Base-by-base conservation (phyloP, 2,888 invertebrate species). In the Scaptomyza cyrtandrae region DNA sequence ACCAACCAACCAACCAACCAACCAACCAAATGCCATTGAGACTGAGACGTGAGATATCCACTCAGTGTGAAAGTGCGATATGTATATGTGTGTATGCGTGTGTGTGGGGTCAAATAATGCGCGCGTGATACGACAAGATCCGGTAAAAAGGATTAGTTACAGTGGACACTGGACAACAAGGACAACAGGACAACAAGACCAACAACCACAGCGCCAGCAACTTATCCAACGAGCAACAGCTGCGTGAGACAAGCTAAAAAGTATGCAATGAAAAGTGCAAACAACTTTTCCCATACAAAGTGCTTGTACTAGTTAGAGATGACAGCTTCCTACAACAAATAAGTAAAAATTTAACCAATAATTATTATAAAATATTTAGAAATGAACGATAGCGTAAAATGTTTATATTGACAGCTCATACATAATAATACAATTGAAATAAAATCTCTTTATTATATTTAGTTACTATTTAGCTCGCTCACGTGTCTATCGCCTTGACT, bases 51-150 rank as follows among this genome's bases (percentile, higher is more conserved):
- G 72, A 63, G 72, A 57, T 53, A 66, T 71, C 61, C 58, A 44
- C 59, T 31, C 45, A 65, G 52, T 29, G 45, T 43, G 19, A 31
- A 10, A 46, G 16, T 54, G 6, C 52, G 3, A 19, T 19, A 19
- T 59, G 16, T 50, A 37, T 49, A 41, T 53, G 48, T 55, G 48
- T 43, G 52, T 56, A 70, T 71, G 60, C 59, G 33, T 33, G 33
- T 33, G 33, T 33, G 33, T 10, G 33, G 88, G 86, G 82, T 83
- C 85, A 83, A 81, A 87, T 74, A 80, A 81, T 78, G 69, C 58
- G 87, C 67, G 82, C 82, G 85, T 83, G 82, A 87, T 81, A 75
- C 75, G 79, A 87, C 87, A 83, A 84, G 79, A 78, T 81, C 63
- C 68, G 66, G 72, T 72, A 73, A 84, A 85, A 81, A 76, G 59